Evolutionary conservation across 2,797 vertebrate species (phyloP), one percentile per base, ranked within the genome.

Genomic region (Vespertilio murinus): DNA sequence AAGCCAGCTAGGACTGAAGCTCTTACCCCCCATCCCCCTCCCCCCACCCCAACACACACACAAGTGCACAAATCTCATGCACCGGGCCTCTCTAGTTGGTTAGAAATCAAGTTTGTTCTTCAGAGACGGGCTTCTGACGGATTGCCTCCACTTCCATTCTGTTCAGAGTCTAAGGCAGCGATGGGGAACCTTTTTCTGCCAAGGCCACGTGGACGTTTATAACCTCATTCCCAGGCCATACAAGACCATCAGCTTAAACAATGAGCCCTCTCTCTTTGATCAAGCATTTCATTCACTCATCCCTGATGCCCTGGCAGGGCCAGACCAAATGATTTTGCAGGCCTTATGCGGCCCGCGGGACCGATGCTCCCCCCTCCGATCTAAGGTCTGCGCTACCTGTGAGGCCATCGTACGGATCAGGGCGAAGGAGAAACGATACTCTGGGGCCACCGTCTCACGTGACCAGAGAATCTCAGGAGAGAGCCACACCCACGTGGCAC

Each of bases 101-200:
- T 61, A 30, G 28, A 30, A 30, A 30, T 61, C 96, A n/a, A 90
- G 84, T 93, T 96, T 95, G 95, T 79, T 59, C 47, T 56, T 97
- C 93, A 97, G 88, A 96, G 70, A 18, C 71, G 61, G 52, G 2
- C 28, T 91, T 96, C 94, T 94, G 90, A 70, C 45, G 64, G 81
- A 6, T 95, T 45, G 38, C 85, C 12, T 67, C 79, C 10, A 5
- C 89, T 84, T 82, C 67, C 65, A 25, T 79, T 17, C 33, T 4
- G 11, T 30, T 85, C 3, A 73, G 4, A 22, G 45, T 78, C 64
- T 75, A 13, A 74, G 28, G 47, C 25, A 30, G 28, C 1, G 12
- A 28, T 61, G 59, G 56, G 56, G 25, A 59, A 59, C 56, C 56
- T 28, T 59, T 59, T 56, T 28, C 56, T 59, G 56, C 23, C 25